A percentile compares a stretch with the other conserved stretches of the same genome.
These are phyloP conservation scores for Meloe dianella DNA, from an alignment of 2,888 invertebrate species.

Conservation along the genomic window DNA sequence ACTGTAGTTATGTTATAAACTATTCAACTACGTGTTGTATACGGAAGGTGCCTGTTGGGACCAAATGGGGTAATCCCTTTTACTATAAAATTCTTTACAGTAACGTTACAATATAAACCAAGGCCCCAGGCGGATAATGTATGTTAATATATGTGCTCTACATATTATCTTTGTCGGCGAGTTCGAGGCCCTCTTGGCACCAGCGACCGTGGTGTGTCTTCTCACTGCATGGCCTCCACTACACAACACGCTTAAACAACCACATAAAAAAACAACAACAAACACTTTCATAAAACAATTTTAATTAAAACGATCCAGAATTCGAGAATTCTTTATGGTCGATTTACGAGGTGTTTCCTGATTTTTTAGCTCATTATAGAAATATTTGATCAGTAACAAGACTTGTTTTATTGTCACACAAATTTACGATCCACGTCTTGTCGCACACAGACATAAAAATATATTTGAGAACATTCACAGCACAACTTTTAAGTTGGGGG, in stretches of 20 bases:
- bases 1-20: background rate
- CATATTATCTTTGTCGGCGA: constrained; percentile 59
- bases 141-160: constrained; percentile 59
- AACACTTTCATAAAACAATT: too few species aligned
- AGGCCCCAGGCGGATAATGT: constrained; percentile 51
- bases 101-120: constrained; percentile 39
- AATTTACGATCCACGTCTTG: background rate
- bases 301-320: too few species aligned
- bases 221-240: background rate
- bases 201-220: constrained; percentile 21
- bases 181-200: constrained; percentile 47
- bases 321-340: background rate
- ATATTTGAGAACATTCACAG: too few species aligned
- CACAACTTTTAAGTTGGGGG: too few species aligned
- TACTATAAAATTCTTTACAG: background rate
- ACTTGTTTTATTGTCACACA: background rate
- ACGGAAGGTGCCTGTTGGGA: background rate
- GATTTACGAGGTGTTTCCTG: background rate
- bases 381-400: background rate
- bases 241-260: background rate
- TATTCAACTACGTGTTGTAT: background rate
- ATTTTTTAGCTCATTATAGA: background rate
- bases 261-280: too few species aligned
- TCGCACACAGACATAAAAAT: background rate
- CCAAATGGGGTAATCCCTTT: background rate